A percentile compares a stretch with the other conserved stretches of the same genome.
These are phyloP conservation scores for Aleadryas rufinucha DNA, from an alignment of 2,113 vertebrate species.

Conservation along the genomic window DNA sequence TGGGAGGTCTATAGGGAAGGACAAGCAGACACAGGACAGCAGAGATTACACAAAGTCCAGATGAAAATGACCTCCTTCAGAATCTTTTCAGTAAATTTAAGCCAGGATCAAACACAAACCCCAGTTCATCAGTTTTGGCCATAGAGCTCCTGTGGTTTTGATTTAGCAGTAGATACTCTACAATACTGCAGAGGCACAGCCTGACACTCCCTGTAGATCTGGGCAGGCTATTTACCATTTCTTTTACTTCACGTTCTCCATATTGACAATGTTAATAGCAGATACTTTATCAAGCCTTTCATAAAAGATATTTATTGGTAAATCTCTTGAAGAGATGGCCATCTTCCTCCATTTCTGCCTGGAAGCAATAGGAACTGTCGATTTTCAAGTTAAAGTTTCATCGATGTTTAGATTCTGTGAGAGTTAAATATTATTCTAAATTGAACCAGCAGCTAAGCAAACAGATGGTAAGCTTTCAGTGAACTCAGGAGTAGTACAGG, in stretches of 20 bases:
- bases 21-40: background rate
- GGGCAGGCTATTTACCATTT: background rate
- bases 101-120: background rate
- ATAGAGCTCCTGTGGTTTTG: background rate
- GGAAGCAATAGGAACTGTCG: background rate
- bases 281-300: background rate
- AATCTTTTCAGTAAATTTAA: background rate
- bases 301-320: background rate
- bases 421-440: conserved; percentile 57
- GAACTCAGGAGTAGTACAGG: background rate
- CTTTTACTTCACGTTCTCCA: conserved; percentile 2
- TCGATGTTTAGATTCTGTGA: background rate
- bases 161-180: background rate
- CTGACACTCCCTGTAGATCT: background rate
- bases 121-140: background rate
- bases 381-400: conserved; percentile 48
- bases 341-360: background rate
- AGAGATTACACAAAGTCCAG: background rate
- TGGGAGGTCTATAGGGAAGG: background rate
- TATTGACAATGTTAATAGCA: background rate
- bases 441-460: conserved; percentile 33
- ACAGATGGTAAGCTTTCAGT: conserved; percentile 40
- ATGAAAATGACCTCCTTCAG: background rate
- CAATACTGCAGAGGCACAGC: background rate
- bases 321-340: background rate